phyloP scores from a whole-genome alignment of 2,797 vertebrate genomes.

The Thalassophryne amazonica region DNA sequence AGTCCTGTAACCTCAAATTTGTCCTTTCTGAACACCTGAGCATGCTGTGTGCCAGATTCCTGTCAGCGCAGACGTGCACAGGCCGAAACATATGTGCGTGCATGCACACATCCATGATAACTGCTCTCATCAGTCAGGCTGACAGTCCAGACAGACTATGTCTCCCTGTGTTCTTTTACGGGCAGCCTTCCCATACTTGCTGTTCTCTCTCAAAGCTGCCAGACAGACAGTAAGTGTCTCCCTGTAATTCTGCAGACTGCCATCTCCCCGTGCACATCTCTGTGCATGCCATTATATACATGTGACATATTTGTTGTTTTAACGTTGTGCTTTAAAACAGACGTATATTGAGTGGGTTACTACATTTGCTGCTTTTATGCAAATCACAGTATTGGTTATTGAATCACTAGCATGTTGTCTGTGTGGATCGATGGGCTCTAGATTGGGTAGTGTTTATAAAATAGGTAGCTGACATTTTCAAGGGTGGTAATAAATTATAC shows the following conservation, averaged over 20 bases:
- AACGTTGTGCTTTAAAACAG: constrained; percentile 9
- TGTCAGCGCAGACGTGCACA: constrained; percentile 42
- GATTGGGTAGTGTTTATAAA: too few species aligned
- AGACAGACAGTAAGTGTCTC: constrained; percentile 39
- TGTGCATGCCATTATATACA: constrained; percentile 32
- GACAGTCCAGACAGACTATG: constrained; percentile 58
- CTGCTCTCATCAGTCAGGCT: constrained; percentile 57
- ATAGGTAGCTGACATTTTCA: too few species aligned
- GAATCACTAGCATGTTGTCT: too few species aligned
- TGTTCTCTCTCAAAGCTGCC: constrained; percentile 48
- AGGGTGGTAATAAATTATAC: too few species aligned
- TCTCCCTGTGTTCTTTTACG: constrained; percentile 54
- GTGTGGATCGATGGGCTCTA: too few species aligned
- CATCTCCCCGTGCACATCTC: constrained; percentile 41
- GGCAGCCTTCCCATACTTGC: constrained; percentile 46
- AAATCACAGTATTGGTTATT: too few species aligned
- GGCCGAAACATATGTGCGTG: background rate
- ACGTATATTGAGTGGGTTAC: constrained; percentile 3
- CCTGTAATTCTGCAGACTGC: constrained; percentile 39
- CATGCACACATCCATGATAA: constrained; percentile 33
- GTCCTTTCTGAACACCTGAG: constrained; percentile 59
- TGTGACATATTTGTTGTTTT: constrained; percentile 6
- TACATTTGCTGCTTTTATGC: too few species aligned
- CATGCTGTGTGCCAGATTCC: constrained; percentile 45
- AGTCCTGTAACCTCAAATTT: constrained; percentile 24